Evolutionary conservation across 2,888 invertebrate genomes (phyloP).

Genomic region (Sylvicola cinctus): DNA sequence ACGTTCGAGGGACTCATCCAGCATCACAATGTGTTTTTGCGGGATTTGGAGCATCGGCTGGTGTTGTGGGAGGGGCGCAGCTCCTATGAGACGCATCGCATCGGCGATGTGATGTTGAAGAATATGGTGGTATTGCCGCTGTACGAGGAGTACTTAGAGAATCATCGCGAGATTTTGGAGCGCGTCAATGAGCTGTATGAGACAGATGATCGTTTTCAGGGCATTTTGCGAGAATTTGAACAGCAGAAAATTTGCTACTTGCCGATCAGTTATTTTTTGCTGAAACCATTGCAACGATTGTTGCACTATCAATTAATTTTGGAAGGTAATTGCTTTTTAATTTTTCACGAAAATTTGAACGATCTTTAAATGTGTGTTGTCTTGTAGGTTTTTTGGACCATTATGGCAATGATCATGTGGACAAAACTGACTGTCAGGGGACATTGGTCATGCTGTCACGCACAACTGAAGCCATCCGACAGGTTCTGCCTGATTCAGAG

Average conservation of each 20-base stretch:
- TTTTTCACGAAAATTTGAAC: no score
- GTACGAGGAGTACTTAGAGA: slow-evolving; percentile 50
- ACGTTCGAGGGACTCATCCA: slow-evolving; percentile 68
- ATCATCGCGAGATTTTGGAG: slow-evolving; percentile 55
- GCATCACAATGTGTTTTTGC: slow-evolving; percentile 59
- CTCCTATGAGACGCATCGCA: slow-evolving; percentile 32
- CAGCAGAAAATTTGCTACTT: slow-evolving; percentile 69
- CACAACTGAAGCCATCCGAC: slow-evolving; percentile 29
- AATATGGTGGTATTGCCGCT: slow-evolving; percentile 41
- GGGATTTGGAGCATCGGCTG: slow-evolving; percentile 55
- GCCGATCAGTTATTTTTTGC: slow-evolving; percentile 59
- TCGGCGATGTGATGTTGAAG: slow-evolving; percentile 55
- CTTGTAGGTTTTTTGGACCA: slow-evolving; percentile 24
- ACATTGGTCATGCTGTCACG: slow-evolving; percentile 37
- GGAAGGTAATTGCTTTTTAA: slow-evolving; percentile 37
- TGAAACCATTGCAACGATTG: slow-evolving; percentile 67
- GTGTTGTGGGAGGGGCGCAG: slow-evolving; percentile 50
- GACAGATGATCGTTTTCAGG: slow-evolving; percentile 45
- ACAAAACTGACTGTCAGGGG: slow-evolving; percentile 44
- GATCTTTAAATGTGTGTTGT: no score
- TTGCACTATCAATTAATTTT: slow-evolving; percentile 64
- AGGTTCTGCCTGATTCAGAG: slow-evolving; percentile 35
- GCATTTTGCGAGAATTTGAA: slow-evolving; percentile 56
- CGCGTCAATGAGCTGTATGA: slow-evolving; percentile 59
- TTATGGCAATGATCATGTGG: slow-evolving; percentile 47